phyloP scores from a whole-genome alignment of 1,140 invertebrate genomes.

The Helicoverpa zea region DNA sequence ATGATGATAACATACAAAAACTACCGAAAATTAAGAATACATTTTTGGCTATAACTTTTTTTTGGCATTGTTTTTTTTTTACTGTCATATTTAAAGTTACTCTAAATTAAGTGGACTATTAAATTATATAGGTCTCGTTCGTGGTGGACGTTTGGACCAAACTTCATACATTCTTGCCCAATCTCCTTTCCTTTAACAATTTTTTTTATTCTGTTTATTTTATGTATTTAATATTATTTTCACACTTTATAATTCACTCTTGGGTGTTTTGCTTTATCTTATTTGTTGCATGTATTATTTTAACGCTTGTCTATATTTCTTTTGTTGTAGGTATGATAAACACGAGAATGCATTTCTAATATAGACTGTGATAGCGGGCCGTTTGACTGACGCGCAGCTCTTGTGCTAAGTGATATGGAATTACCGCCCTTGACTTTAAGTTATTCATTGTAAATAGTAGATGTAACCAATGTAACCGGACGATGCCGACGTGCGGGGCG shows the following conservation, averaged over 20 bases:
- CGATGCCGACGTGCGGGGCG: slow-evolving; percentile 50
- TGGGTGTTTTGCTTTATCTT: slow-evolving; percentile 49
- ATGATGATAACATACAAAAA: no score
- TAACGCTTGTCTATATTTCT: slow-evolving; percentile 83
- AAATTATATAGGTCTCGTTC: no score
- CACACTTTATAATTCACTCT: neutral
- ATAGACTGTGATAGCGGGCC: slow-evolving; percentile 82
- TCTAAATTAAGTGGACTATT: no score
- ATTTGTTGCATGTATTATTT: slow-evolving; percentile 77
- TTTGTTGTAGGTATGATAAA: slow-evolving; percentile 85
- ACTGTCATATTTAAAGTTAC: no score
- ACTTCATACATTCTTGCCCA: no score
- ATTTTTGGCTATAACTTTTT: no score
- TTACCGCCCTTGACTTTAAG: slow-evolving; percentile 66
- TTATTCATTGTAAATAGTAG: slow-evolving; percentile 75
- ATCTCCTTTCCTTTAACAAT: no score
- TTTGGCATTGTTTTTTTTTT: no score
- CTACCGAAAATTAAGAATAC: no score
- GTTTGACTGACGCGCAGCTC: slow-evolving; percentile 68
- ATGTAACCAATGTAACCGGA: slow-evolving; percentile 58
- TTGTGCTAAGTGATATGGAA: slow-evolving; percentile 75
- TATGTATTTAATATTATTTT: neutral
- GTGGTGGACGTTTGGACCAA: no score
- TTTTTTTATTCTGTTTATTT: neutral
- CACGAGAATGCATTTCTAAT: slow-evolving; percentile 81